Base-by-base conservation (phyloP, 2,888 invertebrate species). In the Ochropleura plecta region DNA sequence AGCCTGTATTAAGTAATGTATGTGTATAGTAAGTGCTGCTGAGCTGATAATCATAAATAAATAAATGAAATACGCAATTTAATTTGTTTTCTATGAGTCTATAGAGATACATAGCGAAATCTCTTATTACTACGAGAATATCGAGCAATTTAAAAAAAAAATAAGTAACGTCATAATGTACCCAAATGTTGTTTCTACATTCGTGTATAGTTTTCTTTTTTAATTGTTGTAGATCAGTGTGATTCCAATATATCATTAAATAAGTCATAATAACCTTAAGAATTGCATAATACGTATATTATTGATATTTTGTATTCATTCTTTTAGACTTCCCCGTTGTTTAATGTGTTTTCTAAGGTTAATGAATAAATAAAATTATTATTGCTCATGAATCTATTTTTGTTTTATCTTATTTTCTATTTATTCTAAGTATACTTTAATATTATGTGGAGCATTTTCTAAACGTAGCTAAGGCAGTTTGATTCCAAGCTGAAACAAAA, bases 401-500 rank as follows among this genome's bases (percentile, higher is more conserved):
- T 82, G 84, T 86, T 88, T 67, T 0, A 42, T 68, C 48, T 70
- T 60, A 44, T 40, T 65, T 75, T 14, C 0, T 51, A 30, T n/a
- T 18, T 49, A 62, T 10, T 60, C 14, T 30, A 2, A 40, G 6
- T 55, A 40, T 46, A 18, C 70, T 70, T 42, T 40, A 69, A 30
- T 66, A 18, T 42, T 81, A 87, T 86, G 87, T 90, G 88, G 86
- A 90, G 87, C 87, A 84, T 81, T 57, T 73, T 42, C 16, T 63
- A 73, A 62, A 60, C 9, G 42, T 63, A 30, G 20, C 51, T 73
- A 81, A 71, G 86, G 82, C 44, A 92, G 77, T 46, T 84, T 73
- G 77, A 93, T 89, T 16, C 93, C 94, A 76, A 92, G 73, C 94
- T 94, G 92, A 82, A 93, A 93, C 59, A 71, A 83, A 81, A 57